Conservation (phyloP, 2,113 vertebrate genomes). For the Myotis lucifugus region DNA sequence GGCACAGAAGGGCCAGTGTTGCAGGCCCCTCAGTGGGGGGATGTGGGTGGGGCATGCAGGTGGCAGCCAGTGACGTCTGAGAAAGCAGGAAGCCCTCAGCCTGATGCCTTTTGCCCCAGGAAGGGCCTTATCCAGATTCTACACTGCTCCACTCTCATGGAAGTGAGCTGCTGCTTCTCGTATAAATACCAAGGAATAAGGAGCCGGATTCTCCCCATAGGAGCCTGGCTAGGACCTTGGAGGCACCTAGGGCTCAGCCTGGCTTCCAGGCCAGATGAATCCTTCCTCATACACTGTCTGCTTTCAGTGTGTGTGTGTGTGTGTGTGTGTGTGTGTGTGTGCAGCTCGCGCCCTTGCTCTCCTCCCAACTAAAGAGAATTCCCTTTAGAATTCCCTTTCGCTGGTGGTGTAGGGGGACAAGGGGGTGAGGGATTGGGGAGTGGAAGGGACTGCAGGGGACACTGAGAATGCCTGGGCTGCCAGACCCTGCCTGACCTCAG, state of each 20-base stretch:
- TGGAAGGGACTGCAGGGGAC: neutral
- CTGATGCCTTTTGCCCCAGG: neutral
- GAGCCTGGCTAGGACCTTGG: neutral
- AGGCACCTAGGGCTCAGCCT: neutral
- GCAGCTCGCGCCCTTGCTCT: neutral
- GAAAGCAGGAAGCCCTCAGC: constrained; percentile 16
- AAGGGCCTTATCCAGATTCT: neutral
- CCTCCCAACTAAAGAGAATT: neutral
- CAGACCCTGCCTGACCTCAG: neutral
- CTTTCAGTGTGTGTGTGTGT: neutral
- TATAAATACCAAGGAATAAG: constrained; percentile 10
- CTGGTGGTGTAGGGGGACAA: neutral
- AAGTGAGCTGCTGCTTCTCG: constrained; percentile 16
- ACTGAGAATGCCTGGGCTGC: fast-evolving
- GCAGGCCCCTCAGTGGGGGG: fast-evolving
- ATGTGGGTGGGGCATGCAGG: fast-evolving
- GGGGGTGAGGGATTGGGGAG: fast-evolving
- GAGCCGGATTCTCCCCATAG: neutral
- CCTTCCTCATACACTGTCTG: fast-evolving
- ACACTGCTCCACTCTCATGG: neutral
- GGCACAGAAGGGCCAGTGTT: fast-evolving
- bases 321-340: neutral
- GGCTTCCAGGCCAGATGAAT: neutral
- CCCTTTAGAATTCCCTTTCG: too few relatives aligned
- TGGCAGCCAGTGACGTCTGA: fast-evolving